Percentiles rank a stretch among this genome's conserved stretches.
phyloP scores from a whole-genome alignment of 2,888 invertebrate species.

The Drosophila ustulata region DNA sequence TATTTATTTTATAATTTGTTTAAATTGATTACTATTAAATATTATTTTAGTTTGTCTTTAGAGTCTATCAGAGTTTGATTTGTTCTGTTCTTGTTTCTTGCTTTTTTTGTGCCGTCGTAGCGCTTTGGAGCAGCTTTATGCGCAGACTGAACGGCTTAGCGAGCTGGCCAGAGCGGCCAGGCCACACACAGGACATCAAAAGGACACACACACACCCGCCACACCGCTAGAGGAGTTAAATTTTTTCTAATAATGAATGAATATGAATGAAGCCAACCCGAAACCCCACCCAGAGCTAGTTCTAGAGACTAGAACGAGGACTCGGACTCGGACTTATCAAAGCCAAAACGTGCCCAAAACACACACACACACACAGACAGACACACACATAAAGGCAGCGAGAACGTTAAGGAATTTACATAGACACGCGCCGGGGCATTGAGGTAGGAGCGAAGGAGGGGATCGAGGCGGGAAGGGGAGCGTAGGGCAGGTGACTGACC shows the following conservation, averaged over 20 bases:
- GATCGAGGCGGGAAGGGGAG: background rate
- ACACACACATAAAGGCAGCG: slow-evolving; percentile 27
- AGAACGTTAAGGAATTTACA: slow-evolving; percentile 69
- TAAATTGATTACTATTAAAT: background rate
- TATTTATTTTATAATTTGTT: background rate
- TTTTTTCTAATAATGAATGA: slow-evolving; percentile 83
- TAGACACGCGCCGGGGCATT: slow-evolving; percentile 54
- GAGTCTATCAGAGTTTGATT: slow-evolving; percentile 6
- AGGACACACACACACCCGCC: slow-evolving; percentile 48
- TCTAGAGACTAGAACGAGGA: no score
- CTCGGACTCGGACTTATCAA: slow-evolving; percentile 61
- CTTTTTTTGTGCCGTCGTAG: slow-evolving; percentile 54
- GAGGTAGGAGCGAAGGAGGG: slow-evolving; percentile 32
- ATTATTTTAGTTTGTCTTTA: background rate
- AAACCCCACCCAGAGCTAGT: slow-evolving; percentile 43
- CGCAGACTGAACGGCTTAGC: slow-evolving; percentile 83
- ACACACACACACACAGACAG: slow-evolving; percentile 42
- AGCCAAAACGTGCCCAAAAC: slow-evolving; percentile 79
- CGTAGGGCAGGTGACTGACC: slow-evolving; percentile 34
- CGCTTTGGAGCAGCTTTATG: slow-evolving; percentile 80
- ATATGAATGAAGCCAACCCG: slow-evolving; percentile 72
- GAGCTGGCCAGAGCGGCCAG: slow-evolving; percentile 56
- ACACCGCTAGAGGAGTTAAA: slow-evolving; percentile 53
- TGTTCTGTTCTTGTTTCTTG: slow-evolving; percentile 11
- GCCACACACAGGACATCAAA: slow-evolving; percentile 58